A percentile compares a stretch with the other conserved stretches of the same genome.
These are phyloP conservation scores for Erinaceus europaeus DNA, from an alignment of 2,113 vertebrate species.

Conservation along the genomic window DNA sequence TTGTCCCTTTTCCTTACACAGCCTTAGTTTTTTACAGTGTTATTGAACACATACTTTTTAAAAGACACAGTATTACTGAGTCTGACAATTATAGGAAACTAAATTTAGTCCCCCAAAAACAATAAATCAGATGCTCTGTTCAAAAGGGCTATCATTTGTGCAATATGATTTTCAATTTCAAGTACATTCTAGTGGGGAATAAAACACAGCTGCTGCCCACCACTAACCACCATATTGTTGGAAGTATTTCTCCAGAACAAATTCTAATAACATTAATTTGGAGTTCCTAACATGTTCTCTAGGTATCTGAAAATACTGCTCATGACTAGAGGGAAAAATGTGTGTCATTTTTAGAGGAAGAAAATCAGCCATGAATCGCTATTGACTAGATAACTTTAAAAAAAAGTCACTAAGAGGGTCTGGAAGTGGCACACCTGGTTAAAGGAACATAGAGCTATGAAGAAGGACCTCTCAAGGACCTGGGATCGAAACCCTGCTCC, in stretches of 20 bases:
- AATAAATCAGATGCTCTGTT: not conserved
- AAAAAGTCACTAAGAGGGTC: too few species aligned
- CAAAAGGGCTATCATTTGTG: not conserved
- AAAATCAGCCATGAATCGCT: slow-evolving; percentile 19
- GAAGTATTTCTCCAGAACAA: not conserved
- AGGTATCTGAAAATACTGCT: not conserved
- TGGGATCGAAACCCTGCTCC: too few species aligned
- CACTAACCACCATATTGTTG: not conserved
- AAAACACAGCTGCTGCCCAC: not conserved
- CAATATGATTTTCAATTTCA: slow-evolving; percentile 37
- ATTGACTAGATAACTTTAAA: slow-evolving; percentile 25
- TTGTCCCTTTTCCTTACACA: not conserved
- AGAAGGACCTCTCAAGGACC: too few species aligned
- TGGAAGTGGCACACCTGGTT: too few species aligned
- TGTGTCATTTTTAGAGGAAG: not conserved
- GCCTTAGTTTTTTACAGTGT: not conserved
- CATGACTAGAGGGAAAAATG: not conserved
- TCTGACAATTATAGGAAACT: not conserved
- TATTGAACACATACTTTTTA: not conserved
- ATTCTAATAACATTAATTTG: slow-evolving; percentile 27
- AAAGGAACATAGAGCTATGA: too few species aligned
- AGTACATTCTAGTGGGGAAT: not conserved
- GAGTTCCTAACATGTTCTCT: not conserved
- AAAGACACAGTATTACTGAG: not conserved
- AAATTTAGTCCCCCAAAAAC: not conserved